Evolutionary conservation across 2,888 invertebrate genomes (phyloP).

Genomic region (Eupeodes latifasciatus): DNA sequence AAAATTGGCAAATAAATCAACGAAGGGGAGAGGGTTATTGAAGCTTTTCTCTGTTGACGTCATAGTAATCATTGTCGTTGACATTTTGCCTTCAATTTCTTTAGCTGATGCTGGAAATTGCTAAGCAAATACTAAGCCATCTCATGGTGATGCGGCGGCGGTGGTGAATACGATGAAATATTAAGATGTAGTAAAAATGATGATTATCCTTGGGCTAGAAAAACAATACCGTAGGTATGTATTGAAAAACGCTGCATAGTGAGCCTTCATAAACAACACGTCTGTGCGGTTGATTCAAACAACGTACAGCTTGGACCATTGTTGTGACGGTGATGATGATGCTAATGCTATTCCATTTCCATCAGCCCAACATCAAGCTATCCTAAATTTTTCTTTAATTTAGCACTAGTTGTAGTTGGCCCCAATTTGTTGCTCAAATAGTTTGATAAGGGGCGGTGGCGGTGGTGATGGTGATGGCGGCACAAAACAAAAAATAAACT

Average conservation of each 20-base stretch:
- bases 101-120: constrained; percentile 40
- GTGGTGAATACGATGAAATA: constrained; percentile 56
- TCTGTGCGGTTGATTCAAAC: constrained; percentile 49
- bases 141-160: constrained; percentile 24
- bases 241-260: background rate
- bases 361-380: constrained; percentile 29
- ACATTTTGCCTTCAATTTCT: constrained; percentile 66
- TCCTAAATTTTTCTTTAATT: constrained; percentile 17
- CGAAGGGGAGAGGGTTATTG: constrained; percentile 60
- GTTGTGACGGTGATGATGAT: constrained; percentile 60
- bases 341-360: constrained; percentile 35
- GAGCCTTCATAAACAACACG: constrained; percentile 51
- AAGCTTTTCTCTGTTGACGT: constrained; percentile 74
- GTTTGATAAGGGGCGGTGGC: constrained; percentile 35
- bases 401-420: constrained; percentile 35
- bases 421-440: constrained; percentile 71
- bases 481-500: constrained; percentile 40
- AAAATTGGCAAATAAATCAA: constrained; percentile 20
- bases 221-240: background rate
- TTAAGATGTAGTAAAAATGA: constrained; percentile 52
- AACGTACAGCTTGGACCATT: constrained; percentile 34
- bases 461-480: constrained; percentile 2
- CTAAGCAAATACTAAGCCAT: constrained; percentile 49
- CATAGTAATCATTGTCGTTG: constrained; percentile 64
- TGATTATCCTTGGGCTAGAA: constrained; percentile 63